A percentile compares a stretch with the other conserved stretches of the same genome.
Evolutionary conservation across 2,113 vertebrate genomes (phyloP).

Genomic region (Asarcornis scutulata): DNA sequence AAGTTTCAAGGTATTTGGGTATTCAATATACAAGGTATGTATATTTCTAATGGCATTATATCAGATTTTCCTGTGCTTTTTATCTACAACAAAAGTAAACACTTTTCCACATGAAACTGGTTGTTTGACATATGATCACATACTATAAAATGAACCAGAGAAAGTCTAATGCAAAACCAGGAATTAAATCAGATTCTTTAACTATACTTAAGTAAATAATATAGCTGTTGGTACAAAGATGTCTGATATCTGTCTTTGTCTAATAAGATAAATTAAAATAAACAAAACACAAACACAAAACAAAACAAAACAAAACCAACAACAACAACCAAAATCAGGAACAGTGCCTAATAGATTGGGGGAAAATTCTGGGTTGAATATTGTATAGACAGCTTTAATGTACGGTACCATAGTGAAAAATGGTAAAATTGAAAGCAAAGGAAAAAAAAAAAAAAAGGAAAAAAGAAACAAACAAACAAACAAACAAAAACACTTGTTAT

Average conservation of each 20-base stretch:
- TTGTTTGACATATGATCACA: neutral
- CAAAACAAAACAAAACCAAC: neutral
- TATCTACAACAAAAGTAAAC: neutral
- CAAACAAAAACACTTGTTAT: neutral
- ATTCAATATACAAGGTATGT: neutral
- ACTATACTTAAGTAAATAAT: constrained; percentile 2
- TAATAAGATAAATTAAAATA: neutral
- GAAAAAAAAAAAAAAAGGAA: neutral
- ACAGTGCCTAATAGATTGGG: neutral
- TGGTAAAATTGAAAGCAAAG: constrained; percentile 30
- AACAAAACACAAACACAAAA: too few species aligned
- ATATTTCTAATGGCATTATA: neutral
- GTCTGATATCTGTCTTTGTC: neutral
- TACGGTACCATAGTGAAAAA: neutral
- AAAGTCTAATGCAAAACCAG: neutral
- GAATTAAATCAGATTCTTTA: neutral
- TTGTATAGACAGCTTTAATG: constrained; percentile 9
- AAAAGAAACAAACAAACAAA: neutral
- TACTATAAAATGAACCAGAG: neutral
- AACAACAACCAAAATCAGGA: neutral
- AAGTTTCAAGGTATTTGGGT: neutral
- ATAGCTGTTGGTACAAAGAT: constrained; percentile 6
- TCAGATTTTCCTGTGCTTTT: neutral
- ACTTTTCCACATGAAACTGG: neutral
- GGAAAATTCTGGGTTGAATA: constrained; percentile 19